phyloP scores from a whole-genome alignment of 1,140 invertebrate species.

The Onthophagus taurus region DNA sequence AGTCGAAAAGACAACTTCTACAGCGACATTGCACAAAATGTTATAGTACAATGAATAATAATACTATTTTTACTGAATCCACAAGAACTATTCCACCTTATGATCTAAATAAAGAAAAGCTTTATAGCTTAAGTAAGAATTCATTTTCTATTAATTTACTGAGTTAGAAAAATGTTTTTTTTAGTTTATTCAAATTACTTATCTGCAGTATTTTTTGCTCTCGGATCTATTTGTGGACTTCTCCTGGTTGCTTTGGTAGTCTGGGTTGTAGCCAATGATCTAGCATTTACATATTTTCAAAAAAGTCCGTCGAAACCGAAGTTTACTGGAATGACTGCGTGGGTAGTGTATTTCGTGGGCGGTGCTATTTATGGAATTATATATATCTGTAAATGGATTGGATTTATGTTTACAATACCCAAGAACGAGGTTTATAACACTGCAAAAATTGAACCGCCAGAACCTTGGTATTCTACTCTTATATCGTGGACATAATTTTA shows the following conservation, averaged over 20 bases:
- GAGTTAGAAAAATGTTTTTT: background rate
- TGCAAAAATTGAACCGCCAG: too few species aligned
- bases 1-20: background rate
- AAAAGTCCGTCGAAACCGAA: too few species aligned
- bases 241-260: conserved; percentile 4
- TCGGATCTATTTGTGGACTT: conserved; percentile 3
- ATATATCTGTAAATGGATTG: too few species aligned
- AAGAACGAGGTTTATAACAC: too few species aligned
- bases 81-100: background rate
- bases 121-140: background rate
- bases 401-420: too few species aligned
- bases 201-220: conserved; percentile 3
- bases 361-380: too few species aligned
- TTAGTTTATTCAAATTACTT: conserved; percentile 7
- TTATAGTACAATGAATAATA: background rate
- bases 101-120: background rate
- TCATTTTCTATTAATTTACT: background rate
- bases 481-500: too few species aligned
- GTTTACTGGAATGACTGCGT: too few species aligned
- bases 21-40: background rate
- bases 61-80: background rate
- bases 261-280: conserved; percentile 9
- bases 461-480: too few species aligned
- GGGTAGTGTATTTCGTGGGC: too few species aligned
- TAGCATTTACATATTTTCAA: too few species aligned